These are phyloP conservation scores for Ischnus inquisitorius DNA, from an alignment of 2,888 invertebrate species.

Conservation along the genomic window DNA sequence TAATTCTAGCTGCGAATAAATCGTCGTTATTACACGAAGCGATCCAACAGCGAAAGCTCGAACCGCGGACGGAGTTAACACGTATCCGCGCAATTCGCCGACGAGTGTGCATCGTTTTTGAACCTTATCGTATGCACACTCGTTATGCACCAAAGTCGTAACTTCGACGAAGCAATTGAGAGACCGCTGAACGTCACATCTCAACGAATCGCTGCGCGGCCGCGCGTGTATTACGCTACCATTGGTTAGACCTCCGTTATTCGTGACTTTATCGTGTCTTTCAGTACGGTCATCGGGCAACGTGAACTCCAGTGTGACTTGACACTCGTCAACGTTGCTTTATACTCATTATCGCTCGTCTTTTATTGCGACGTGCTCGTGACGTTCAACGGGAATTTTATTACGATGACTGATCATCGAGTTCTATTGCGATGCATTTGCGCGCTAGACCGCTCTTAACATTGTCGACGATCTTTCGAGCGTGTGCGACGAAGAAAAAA, in stretches of 20 bases:
- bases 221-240: constrained; percentile 21
- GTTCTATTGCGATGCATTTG: constrained; percentile 21
- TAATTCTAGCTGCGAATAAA: constrained; percentile 40
- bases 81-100: neutral
- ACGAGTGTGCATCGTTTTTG: neutral
- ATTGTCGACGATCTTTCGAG: neutral
- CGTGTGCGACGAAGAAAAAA: neutral
- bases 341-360: constrained; percentile 13
- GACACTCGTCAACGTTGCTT: constrained; percentile 10
- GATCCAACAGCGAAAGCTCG: constrained; percentile 1
- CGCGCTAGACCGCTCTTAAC: neutral
- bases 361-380: neutral
- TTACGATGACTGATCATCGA: constrained; percentile 39
- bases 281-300: neutral
- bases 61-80: neutral
- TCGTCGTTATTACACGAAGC: constrained; percentile 44
- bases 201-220: constrained; percentile 34
- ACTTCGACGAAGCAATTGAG: constrained; percentile 68
- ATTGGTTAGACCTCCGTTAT: neutral
- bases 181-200: constrained; percentile 38
- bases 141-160: constrained; percentile 63
- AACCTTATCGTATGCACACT: constrained; percentile 27
- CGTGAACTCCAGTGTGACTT: neutral
- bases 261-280: constrained; percentile 2
- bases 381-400: constrained; percentile 35